These are phyloP conservation scores for Aspiorhynchus laticeps DNA, from an alignment of 2,113 vertebrate genomes.

Conservation along the genomic window DNA sequence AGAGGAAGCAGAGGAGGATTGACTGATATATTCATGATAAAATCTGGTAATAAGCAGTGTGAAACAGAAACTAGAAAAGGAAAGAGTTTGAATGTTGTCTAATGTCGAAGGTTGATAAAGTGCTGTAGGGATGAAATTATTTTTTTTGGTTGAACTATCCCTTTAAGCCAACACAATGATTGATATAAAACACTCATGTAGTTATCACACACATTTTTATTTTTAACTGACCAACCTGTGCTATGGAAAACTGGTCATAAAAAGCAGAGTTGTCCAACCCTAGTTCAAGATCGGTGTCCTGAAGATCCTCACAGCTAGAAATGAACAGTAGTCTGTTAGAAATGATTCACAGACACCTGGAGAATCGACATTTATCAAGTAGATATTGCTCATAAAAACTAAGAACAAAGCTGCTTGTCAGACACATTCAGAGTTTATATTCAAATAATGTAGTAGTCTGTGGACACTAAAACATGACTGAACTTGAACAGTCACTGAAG, in stretches of 20 bases:
- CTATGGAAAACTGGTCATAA: conserved; percentile 94
- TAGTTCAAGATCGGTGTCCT: conserved; percentile 90
- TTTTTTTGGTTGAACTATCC: not conserved
- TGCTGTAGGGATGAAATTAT: too few species aligned
- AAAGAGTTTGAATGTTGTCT: not conserved
- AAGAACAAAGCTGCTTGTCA: not conserved
- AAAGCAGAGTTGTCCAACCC: conserved; percentile 92
- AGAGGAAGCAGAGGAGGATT: conserved; percentile 28
- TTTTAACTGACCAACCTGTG: conserved; percentile 80
- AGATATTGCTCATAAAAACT: not conserved
- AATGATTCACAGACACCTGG: not conserved
- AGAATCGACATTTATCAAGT: not conserved
- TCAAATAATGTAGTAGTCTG: not conserved
- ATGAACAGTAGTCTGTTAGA: not conserved
- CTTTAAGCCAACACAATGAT: not conserved
- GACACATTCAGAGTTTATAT: not conserved
- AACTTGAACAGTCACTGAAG: not conserved
- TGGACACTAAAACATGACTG: not conserved
- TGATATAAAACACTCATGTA: not conserved
- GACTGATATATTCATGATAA: not conserved
- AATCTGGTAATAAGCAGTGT: not conserved
- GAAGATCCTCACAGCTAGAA: conserved; percentile 89
- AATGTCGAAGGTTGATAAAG: too few species aligned
- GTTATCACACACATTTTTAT: not conserved
- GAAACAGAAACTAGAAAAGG: not conserved